phyloP scores from a whole-genome alignment of 1,140 invertebrate species.

The Drosophila nebulosa region DNA sequence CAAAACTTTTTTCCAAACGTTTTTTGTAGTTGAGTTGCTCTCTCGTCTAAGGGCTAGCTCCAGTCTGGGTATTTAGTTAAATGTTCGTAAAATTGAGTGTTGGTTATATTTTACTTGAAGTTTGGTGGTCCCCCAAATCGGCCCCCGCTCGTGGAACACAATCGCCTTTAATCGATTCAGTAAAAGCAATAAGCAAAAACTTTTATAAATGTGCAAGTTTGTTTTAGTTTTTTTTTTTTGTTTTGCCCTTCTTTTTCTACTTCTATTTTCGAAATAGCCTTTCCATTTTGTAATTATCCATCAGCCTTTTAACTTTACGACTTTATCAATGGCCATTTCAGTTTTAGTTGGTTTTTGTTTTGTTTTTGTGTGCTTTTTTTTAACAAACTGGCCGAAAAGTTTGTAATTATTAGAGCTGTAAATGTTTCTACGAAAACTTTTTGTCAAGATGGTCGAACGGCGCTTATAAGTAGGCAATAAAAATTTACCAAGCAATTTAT shows the following conservation, averaged over 20 bases:
- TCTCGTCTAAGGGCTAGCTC: conserved; percentile 1
- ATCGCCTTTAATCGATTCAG: conserved; percentile 68
- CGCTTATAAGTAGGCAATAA: conserved; percentile 5
- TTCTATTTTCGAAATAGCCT: background rate
- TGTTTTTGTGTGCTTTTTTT: conserved; percentile 11
- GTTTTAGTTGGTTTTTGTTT: conserved; percentile 12
- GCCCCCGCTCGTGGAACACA: background rate
- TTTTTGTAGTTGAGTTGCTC: conserved; percentile 22
- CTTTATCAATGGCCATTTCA: conserved; percentile 55
- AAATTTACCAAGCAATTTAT: background rate
- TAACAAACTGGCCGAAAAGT: conserved; percentile 21
- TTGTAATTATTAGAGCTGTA: conserved; percentile 54
- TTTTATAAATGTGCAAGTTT: conserved; percentile 68
- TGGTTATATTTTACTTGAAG: conserved; percentile 65
- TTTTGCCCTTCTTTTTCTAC: background rate
- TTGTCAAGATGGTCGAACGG: conserved; percentile 1
- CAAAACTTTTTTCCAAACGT: conserved; percentile 65
- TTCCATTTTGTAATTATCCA: conserved; percentile 54
- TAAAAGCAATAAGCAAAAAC: conserved; percentile 69
- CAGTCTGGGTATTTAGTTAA: conserved; percentile 67
- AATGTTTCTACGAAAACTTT: conserved; percentile 36
- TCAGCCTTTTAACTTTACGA: conserved; percentile 60
- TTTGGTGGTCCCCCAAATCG: conserved; percentile 2
- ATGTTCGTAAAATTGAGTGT: conserved; percentile 76
- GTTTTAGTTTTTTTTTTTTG: conserved; percentile 54